These are phyloP conservation scores for Drosophila bunnanda DNA, from an alignment of 2,888 invertebrate genomes.

Conservation along the genomic window DNA sequence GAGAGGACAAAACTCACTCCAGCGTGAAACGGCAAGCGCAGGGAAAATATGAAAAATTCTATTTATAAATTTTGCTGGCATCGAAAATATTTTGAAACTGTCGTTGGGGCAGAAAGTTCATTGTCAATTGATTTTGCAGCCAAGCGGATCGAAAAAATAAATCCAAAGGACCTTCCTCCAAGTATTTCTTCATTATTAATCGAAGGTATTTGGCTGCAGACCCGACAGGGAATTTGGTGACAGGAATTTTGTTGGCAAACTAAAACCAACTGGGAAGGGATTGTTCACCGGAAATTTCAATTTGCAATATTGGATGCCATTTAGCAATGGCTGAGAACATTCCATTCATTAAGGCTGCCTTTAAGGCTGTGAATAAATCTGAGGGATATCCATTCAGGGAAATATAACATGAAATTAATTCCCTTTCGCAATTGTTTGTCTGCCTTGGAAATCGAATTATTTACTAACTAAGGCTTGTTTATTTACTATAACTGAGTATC, in stretches of 20 bases:
- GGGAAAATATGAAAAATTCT: slow-evolving; percentile 44
- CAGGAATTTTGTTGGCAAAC: slow-evolving; percentile 26
- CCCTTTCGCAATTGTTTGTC: neutral
- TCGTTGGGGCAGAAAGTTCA: slow-evolving; percentile 62
- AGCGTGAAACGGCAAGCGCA: slow-evolving; percentile 50
- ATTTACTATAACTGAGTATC: neutral
- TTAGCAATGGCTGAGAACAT: neutral
- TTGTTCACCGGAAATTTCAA: slow-evolving; percentile 1
- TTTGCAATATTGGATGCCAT: neutral
- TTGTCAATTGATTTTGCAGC: slow-evolving; percentile 67
- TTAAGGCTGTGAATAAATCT: neutral
- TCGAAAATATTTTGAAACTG: slow-evolving; percentile 50
- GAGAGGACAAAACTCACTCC: slow-evolving; percentile 47
- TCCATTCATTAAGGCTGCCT: neutral
- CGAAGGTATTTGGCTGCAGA: slow-evolving; percentile 30
- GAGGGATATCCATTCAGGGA: neutral
- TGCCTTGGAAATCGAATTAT: neutral
- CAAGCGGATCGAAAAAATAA: slow-evolving; percentile 14
- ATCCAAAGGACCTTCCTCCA: slow-evolving; percentile 14
- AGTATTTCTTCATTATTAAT: slow-evolving; percentile 25
- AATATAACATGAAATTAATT: neutral
- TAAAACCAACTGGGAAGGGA: slow-evolving; percentile 6
- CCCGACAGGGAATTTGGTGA: slow-evolving; percentile 23
- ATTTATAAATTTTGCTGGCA: slow-evolving; percentile 57
- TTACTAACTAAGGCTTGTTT: neutral